Evolutionary conservation across 2,113 vertebrate species (phyloP), one percentile per base, ranked within the genome.

Genomic region (Dryoscopus gambensis): DNA sequence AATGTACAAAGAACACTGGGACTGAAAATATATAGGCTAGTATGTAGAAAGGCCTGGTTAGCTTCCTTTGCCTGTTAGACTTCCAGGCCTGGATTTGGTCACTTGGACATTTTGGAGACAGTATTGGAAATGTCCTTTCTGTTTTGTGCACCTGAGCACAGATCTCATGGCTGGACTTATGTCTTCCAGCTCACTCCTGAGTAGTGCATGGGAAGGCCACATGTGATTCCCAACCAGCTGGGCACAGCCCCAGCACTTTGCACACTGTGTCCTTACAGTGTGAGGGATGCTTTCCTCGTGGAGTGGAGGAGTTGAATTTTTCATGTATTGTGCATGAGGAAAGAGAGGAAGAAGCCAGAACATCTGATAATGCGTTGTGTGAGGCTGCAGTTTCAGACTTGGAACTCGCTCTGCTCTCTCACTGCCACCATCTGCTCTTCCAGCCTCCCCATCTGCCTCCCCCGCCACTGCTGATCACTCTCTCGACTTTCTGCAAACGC

Each of bases 401-500:
- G 85, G 88, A 93, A 83, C 42, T 63, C 0, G 0, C 76, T 85
- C 85, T 68, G 60, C 50, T 92, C 76, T 82, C 70, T 91, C 8
- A 3, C 81, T 10, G 16, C 65, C 84, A 78, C 90, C 92, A 93
- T 96, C 92, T 97, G 95, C 74, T 96, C 88, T 76, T 89, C 56
- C 83, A 96, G 73, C 65, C 77, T 94, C 71, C 52, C 92, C 93
- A 93, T 78, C 95, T 94, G 90, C 92, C 80, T 93, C 59, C 87
- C 56, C 70, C n/a, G 4, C 74, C 82, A 80, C 69, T 71, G 39
- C 73, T 90, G 84, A 96, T 67, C 15, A 86, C 44, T 84, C 74
- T 53, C 83, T 25, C 81, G 79, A 86, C 79, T 84, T 75, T 78
- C 52, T 60, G 30, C n/a, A 59, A 23, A 25, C 6, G 2, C 52